Evolutionary conservation across 2,888 invertebrate species (phyloP), one percentile per base, ranked within the genome.

Genomic region (Thyatira batis): DNA sequence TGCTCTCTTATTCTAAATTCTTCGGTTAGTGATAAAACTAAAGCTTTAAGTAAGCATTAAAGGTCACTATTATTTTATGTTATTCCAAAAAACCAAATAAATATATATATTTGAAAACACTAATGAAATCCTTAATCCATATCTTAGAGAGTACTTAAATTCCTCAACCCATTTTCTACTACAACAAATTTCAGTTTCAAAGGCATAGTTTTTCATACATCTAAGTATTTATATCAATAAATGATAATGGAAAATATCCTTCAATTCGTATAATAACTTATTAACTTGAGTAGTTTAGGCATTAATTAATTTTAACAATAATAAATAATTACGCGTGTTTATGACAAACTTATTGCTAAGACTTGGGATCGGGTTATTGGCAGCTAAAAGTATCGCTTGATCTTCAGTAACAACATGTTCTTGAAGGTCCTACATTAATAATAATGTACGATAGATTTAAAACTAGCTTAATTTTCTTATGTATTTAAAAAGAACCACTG

Each of bases 1-100:
- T 53, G 82, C 82, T 84, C 83, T 88, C 81, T 79, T 52, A 58
- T 61, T 65, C 58, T 10, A 48, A 27, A 48, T 64, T 62, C 54
- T 50, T 63, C 60, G 60, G 28, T 54, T 67, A 17, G 39, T 39
- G 39, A 39, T 39, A 39, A 64, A 63, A n/a, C n/a, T n/a, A n/a
- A n/a, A n/a, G n/a, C 51, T 53, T 45, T 57, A 58, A 59, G 45
- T 53, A 63, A 65, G 58, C 78, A 75, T 62, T 83, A 87, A 89
- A 88, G 89, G 90, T 90, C 90, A 90, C 87, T 88, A 79, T 89
- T 86, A 81, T 71, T 61, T 58, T 60, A 56, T 10, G n/a, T n/a
- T 45, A 45, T 45, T n/a, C 20, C 44, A 43, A 25, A 25, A 53
- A 55, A 52, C 33, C 53, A 52, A 54, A 61, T 58, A 58, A 49